These are phyloP conservation scores for Masticophis lateralis DNA, from an alignment of 2,797 vertebrate species.

Conservation along the genomic window DNA sequence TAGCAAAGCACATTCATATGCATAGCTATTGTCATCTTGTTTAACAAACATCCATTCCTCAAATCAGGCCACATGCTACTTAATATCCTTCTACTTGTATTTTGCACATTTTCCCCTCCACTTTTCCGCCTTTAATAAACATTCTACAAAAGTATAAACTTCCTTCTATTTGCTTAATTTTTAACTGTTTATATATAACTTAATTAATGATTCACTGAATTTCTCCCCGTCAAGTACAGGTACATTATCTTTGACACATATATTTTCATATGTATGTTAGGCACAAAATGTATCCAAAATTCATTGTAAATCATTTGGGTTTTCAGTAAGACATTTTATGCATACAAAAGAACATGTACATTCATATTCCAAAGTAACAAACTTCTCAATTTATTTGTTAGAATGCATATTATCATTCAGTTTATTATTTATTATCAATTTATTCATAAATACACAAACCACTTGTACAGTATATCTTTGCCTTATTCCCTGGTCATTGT, in stretches of 20 bases:
- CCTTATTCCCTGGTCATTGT: neutral
- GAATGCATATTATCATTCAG: neutral
- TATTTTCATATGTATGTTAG: neutral
- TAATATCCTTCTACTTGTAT: neutral
- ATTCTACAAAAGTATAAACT: neutral
- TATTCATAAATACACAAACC: neutral
- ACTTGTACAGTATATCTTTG: neutral
- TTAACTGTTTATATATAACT: neutral
- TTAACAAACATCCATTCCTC: neutral
- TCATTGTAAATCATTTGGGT: neutral
- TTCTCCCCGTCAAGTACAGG: neutral
- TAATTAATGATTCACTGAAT: neutral
- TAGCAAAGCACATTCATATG: neutral
- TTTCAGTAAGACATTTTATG: neutral
- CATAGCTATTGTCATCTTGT: neutral
- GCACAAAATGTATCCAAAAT: neutral
- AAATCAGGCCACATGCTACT: neutral
- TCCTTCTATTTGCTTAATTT: neutral
- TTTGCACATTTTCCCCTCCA: neutral
- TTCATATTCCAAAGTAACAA: neutral
- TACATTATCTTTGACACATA: neutral
- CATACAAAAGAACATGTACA: neutral
- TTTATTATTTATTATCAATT: neutral
- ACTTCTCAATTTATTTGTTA: neutral
- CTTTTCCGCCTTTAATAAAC: neutral